phyloP scores from a whole-genome alignment of 2,888 invertebrate genomes.

The Chrysopilus asiliformis region DNA sequence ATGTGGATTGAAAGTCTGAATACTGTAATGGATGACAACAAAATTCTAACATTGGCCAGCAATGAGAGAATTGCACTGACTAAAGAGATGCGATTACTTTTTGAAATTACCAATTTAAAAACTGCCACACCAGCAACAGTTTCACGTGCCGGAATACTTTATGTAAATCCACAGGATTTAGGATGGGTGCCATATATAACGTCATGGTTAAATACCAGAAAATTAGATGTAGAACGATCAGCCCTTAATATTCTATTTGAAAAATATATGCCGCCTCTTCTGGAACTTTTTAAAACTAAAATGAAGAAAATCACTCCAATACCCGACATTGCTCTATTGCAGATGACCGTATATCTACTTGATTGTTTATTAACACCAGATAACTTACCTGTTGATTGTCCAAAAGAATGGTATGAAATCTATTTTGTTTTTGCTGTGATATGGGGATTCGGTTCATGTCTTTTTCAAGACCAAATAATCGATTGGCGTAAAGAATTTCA shows the following conservation, averaged over 20 bases:
- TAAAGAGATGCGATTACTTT: conserved; percentile 77
- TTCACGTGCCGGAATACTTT: conserved; percentile 85
- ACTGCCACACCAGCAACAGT: conserved; percentile 95
- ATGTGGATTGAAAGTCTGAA: conserved; percentile 98
- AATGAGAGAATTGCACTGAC: conserved; percentile 89
- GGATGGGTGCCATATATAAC: conserved; percentile 89
- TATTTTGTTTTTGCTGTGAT: conserved; percentile 83
- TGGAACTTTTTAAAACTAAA: conserved; percentile 56
- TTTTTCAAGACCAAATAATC: conserved; percentile 80
- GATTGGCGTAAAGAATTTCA: conserved; percentile 91
- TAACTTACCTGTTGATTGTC: conserved; percentile 74
- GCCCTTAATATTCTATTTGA: conserved; percentile 79
- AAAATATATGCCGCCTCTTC: conserved; percentile 75
- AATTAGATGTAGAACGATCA: conserved; percentile 58
- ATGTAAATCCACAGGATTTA: conserved; percentile 85
- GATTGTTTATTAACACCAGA: conserved; percentile 71
- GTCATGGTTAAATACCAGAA: conserved; percentile 74
- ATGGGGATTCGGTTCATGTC: conserved; percentile 88
- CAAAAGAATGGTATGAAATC: conserved; percentile 83
- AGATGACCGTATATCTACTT: conserved; percentile 74
- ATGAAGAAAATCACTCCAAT: conserved; percentile 86
- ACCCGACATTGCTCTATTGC: conserved; percentile 77
- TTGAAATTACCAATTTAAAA: conserved; percentile 80
- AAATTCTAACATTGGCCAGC: conserved; percentile 81
- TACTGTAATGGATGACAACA: conserved; percentile 95